These are phyloP conservation scores for Cyphotilapia sp. DNA, from an alignment of 2,113 vertebrate genomes.

Conservation along the genomic window DNA sequence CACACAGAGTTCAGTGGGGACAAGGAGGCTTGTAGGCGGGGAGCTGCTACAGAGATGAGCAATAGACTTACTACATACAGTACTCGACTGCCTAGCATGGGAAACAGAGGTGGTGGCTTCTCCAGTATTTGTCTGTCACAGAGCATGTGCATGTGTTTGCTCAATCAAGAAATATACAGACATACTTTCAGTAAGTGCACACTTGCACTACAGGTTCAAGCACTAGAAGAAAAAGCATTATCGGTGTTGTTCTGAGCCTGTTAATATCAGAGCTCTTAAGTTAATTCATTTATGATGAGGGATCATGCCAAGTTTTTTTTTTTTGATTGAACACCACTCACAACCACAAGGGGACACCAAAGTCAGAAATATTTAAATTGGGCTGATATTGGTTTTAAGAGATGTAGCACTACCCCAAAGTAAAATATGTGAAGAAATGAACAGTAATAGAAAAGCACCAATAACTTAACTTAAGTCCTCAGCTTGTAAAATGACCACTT, in stretches of 20 bases:
- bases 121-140: constrained; percentile 5
- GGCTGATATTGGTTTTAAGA: background rate
- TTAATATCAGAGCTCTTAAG: background rate
- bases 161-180: background rate
- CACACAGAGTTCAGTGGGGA: constrained; percentile 72
- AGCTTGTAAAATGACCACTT: background rate
- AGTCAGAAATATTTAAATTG: background rate
- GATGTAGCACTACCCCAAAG: background rate
- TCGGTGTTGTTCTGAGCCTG: background rate
- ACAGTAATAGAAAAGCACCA: background rate
- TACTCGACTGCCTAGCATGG: constrained; percentile 1
- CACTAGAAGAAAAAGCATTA: background rate
- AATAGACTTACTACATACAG: constrained; percentile 35
- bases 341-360: constrained; percentile 7
- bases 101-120: constrained; percentile 44
- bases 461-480: background rate
- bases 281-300: background rate
- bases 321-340: background rate
- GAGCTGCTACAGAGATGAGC: constrained; percentile 61
- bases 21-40: constrained; percentile 44
- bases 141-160: background rate
- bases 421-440: background rate
- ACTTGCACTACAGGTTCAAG: background rate
- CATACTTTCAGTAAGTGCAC: background rate
- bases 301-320: background rate